These are phyloP conservation scores for Aphelenchoides besseyi DNA, from an alignment of 1,140 invertebrate species.

Conservation along the genomic window DNA sequence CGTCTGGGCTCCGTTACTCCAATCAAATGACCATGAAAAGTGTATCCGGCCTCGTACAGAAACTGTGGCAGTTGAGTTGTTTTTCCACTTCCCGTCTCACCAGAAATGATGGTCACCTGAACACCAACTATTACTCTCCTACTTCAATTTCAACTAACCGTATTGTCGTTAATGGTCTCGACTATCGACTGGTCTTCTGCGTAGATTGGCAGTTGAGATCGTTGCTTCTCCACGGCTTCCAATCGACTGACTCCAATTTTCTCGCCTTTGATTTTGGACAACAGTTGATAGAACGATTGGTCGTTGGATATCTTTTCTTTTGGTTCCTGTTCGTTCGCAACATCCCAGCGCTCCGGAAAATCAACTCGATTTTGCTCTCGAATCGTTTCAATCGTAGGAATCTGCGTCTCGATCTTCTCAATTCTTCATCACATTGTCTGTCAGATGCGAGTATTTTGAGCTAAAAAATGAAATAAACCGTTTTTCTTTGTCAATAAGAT, in stretches of 20 bases:
- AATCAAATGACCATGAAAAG: slow-evolving; percentile 75
- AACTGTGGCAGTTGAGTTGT: slow-evolving; percentile 95
- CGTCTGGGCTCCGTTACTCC: slow-evolving; percentile 91
- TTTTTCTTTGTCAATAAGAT: no score
- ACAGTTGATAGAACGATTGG: slow-evolving; percentile 16
- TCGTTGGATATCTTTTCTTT: not conserved
- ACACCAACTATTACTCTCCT: no score
- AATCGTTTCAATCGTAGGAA: not conserved
- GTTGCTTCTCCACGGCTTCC: slow-evolving; percentile 40
- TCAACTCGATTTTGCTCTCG: not conserved
- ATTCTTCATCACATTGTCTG: no score
- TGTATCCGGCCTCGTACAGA: slow-evolving; percentile 93
- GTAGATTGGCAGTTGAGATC: slow-evolving; percentile 81
- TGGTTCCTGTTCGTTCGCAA: not conserved
- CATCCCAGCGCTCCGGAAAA: not conserved
- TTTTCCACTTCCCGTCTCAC: slow-evolving; percentile 89
- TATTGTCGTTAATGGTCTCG: slow-evolving; percentile 88
- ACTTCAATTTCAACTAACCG: no score
- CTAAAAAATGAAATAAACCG: no score
- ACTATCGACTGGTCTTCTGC: slow-evolving; percentile 91
- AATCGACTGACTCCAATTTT: slow-evolving; percentile 40
- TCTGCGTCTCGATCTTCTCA: not conserved
- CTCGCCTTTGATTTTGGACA: slow-evolving; percentile 47
- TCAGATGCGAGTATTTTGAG: no score
- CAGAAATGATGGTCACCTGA: slow-evolving; percentile 80